Conservation (phyloP, 2,888 invertebrate species). For the Rhingia campestris region DNA sequence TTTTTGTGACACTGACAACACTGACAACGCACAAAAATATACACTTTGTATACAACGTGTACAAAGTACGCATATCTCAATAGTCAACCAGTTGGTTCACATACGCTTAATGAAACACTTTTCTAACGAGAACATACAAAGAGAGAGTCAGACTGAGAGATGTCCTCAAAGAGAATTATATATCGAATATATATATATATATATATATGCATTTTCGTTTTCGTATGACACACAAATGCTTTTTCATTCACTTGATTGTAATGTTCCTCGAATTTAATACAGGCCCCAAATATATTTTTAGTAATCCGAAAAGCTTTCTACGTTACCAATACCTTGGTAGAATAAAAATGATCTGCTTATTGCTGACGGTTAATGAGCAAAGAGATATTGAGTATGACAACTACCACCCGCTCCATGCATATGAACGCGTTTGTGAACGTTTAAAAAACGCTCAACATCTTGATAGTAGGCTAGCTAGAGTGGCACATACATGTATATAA, state of each 20-base stretch:
- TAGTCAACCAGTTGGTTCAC: no score
- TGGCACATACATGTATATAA: background rate
- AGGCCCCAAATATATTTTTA: slow-evolving; percentile 64
- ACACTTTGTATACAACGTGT: background rate
- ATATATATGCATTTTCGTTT: slow-evolving; percentile 15
- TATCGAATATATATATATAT: background rate
- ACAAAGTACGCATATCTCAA: no score
- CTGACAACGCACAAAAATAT: slow-evolving; percentile 20
- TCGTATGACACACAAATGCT: slow-evolving; percentile 37
- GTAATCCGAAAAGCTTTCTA: slow-evolving; percentile 51
- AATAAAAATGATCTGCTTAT: slow-evolving; percentile 25
- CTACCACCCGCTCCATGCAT: slow-evolving; percentile 26
- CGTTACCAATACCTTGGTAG: slow-evolving; percentile 22
- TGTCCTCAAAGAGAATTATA: slow-evolving; percentile 29
- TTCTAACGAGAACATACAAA: background rate
- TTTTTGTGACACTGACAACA: no score
- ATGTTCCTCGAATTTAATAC: slow-evolving; percentile 35
- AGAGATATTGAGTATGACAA: slow-evolving; percentile 43
- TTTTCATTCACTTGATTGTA: slow-evolving; percentile 48
- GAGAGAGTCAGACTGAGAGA: slow-evolving; percentile 1
- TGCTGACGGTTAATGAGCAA: slow-evolving; percentile 24
- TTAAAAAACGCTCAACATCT: slow-evolving; percentile 15
- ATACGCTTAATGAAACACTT: no score
- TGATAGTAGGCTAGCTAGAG: slow-evolving; percentile 3
- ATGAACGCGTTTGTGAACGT: background rate